Conservation (phyloP, 1,140 invertebrate species). For the Hestina assimilis region DNA sequence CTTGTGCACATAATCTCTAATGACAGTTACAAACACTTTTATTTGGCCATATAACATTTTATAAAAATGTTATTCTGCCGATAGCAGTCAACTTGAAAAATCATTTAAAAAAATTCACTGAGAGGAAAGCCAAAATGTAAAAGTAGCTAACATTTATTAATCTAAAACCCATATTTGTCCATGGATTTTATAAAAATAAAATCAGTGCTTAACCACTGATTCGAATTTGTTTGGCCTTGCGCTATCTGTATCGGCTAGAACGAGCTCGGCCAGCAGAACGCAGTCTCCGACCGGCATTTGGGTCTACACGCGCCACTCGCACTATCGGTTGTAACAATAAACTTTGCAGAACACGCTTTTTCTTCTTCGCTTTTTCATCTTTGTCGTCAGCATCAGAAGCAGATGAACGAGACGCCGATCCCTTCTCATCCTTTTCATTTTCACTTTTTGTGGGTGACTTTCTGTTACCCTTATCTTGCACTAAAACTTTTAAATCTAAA, state of each 20-base stretch:
- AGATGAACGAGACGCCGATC: slow-evolving; percentile 35
- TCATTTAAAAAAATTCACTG: background rate
- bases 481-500: slow-evolving; percentile 28
- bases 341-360: slow-evolving; percentile 42
- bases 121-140: background rate
- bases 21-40: background rate
- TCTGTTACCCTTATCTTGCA: slow-evolving; percentile 22
- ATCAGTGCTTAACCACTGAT: slow-evolving; percentile 22
- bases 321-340: slow-evolving; percentile 69
- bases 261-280: slow-evolving; percentile 51
- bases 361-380: slow-evolving; percentile 43
- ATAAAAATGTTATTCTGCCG: background rate
- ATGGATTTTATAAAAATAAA: background rate
- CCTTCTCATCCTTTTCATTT: slow-evolving; percentile 28
- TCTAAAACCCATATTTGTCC: background rate
- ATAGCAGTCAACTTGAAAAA: background rate
- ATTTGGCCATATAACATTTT: background rate
- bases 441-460: slow-evolving; percentile 24
- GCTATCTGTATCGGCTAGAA: slow-evolving; percentile 49
- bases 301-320: slow-evolving; percentile 67
- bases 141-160: background rate
- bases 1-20: background rate
- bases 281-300: slow-evolving; percentile 44
- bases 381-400: slow-evolving; percentile 45
- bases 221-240: slow-evolving; percentile 18